Evolutionary conservation across 2,888 invertebrate genomes (phyloP).

Genomic region (Rhagophthalmus giganteus): DNA sequence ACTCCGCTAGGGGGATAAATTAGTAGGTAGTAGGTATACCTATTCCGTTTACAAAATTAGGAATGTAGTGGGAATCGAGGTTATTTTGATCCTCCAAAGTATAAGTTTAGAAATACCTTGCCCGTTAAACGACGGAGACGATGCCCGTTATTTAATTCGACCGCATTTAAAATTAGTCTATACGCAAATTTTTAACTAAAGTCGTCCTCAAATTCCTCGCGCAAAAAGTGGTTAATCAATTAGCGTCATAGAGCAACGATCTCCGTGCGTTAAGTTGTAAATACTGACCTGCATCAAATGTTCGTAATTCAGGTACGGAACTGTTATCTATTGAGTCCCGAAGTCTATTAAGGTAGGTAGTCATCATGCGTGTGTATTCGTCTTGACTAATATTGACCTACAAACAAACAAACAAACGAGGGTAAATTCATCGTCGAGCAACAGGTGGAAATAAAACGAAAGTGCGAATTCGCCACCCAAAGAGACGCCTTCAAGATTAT

Average conservation of each 20-base stretch:
- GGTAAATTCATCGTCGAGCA: conserved; percentile 31
- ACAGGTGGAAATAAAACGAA: conserved; percentile 36
- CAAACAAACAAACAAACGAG: conserved; percentile 39
- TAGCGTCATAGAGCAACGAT: too few species aligned
- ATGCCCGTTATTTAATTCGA: conserved; percentile 13
- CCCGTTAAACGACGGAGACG: conserved; percentile 21
- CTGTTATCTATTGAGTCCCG: conserved; percentile 45
- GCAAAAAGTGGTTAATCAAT: too few species aligned
- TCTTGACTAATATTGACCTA: conserved; percentile 69
- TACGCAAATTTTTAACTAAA: not conserved
- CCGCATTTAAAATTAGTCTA: conserved; percentile 2
- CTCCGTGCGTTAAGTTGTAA: too few species aligned
- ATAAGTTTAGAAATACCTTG: conserved; percentile 35
- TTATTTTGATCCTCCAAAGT: conserved; percentile 33
- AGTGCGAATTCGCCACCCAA: conserved; percentile 15
- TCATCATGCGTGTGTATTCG: conserved; percentile 66
- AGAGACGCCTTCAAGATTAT: too few species aligned
- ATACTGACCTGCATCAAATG: conserved; percentile 49
- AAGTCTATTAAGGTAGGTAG: conserved; percentile 59
- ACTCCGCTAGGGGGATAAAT: conserved; percentile 8
- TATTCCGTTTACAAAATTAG: conserved; percentile 18
- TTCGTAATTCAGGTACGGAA: conserved; percentile 47
- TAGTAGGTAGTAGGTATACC: conserved; percentile 18
- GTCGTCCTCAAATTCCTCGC: not conserved
- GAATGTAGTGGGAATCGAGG: conserved; percentile 25